Percentiles rank a stretch among this genome's conserved stretches.
Evolutionary conservation across 2,888 invertebrate species (phyloP).

Genomic region (Physocephala rufipes): DNA sequence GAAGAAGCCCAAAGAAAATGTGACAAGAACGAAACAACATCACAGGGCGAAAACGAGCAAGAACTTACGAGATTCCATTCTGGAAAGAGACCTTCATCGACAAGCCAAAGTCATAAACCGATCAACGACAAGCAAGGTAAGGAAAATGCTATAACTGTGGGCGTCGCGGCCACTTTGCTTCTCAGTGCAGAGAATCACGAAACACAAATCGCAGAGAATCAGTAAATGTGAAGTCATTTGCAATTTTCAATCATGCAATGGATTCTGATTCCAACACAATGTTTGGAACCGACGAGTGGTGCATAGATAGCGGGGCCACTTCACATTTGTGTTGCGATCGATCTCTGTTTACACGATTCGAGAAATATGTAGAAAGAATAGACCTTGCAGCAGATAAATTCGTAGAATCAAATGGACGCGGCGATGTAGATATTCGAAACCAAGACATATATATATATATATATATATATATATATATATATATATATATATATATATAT

Average conservation of each 20-base stretch:
- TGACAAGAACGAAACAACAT: too few relatives aligned
- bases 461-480: too few relatives aligned
- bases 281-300: slow-evolving; percentile 28
- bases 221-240: not conserved
- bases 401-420: slow-evolving; percentile 31
- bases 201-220: slow-evolving; percentile 19
- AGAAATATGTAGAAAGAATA: slow-evolving; percentile 31
- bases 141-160: too few relatives aligned
- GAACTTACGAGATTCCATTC: too few relatives aligned
- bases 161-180: too few relatives aligned
- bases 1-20: slow-evolving; percentile 32
- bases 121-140: slow-evolving; percentile 21
- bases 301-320: slow-evolving; percentile 36
- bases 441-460: too few relatives aligned
- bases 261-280: slow-evolving; percentile 20
- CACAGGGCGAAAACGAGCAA: too few relatives aligned
- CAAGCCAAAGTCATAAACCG: too few relatives aligned
- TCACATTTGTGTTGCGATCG: too few relatives aligned
- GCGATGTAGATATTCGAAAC: slow-evolving; percentile 27
- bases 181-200: slow-evolving; percentile 28
- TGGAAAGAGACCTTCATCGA: too few relatives aligned
- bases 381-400: too few relatives aligned
- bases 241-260: not conserved
- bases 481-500: too few relatives aligned
- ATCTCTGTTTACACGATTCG: slow-evolving; percentile 36